These are phyloP conservation scores for Chitala chitala DNA, from an alignment of 2,113 vertebrate genomes.

Conservation along the genomic window DNA sequence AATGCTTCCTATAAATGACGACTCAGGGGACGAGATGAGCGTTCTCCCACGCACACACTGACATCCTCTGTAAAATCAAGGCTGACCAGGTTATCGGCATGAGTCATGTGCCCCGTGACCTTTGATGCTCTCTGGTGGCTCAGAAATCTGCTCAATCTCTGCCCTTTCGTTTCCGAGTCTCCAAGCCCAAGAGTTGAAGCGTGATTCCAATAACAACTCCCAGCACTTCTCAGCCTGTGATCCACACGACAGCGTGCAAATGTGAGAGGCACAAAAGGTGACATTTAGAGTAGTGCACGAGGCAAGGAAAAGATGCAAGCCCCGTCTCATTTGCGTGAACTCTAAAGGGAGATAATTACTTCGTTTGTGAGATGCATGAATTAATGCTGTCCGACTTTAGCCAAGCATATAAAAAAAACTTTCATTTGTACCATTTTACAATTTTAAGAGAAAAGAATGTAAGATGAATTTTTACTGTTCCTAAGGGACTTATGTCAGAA, in stretches of 20 bases:
- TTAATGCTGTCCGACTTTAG: not conserved
- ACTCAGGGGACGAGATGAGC: not conserved
- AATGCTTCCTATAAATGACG: not conserved
- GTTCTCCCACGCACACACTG: not conserved
- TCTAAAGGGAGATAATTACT: not conserved
- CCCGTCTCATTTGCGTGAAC: not conserved
- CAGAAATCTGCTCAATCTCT: not conserved
- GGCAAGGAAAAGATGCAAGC: not conserved
- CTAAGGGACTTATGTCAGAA: no score
- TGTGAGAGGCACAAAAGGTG: not conserved
- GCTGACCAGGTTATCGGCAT: not conserved
- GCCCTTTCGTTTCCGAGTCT: not conserved
- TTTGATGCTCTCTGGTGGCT: not conserved
- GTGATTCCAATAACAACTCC: not conserved
- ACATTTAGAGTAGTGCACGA: not conserved
- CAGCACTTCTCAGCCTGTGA: not conserved
- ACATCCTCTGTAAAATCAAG: not conserved
- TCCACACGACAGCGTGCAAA: not conserved
- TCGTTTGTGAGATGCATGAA: not conserved
- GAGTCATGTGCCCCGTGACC: not conserved
- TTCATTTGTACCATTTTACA: no score
- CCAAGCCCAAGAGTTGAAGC: not conserved
- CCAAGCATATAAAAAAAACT: not conserved
- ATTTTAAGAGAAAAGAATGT: no score
- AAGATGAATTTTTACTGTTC: no score